Evolutionary conservation across 2,888 invertebrate species (phyloP).

Genomic region (Oscheius onirici): DNA sequence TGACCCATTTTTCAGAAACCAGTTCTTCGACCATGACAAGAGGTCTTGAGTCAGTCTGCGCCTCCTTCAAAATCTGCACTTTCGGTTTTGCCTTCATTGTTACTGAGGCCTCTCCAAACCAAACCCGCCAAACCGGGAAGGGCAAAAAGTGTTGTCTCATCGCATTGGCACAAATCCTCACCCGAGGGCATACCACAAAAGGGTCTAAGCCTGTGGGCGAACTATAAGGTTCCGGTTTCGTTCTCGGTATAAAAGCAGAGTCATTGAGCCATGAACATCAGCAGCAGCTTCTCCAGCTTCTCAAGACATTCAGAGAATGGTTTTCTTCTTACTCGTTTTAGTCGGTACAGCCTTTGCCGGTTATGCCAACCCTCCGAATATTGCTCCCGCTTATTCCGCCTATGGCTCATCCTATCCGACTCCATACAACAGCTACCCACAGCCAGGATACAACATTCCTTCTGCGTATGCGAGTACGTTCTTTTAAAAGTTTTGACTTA

Average conservation of each 20-base stretch:
- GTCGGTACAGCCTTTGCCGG: conserved; percentile 4
- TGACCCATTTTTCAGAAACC: no score
- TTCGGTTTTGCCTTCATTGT: conserved; percentile 10
- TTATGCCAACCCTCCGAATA: conserved; percentile 10
- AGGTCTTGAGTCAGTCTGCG: no score
- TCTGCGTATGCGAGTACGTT: conserved; percentile 4
- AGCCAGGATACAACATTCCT: not conserved
- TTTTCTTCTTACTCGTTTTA: not conserved
- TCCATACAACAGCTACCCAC: conserved; percentile 1
- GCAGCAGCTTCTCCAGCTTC: not conserved
- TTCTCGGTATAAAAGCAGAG: conserved; percentile 8
- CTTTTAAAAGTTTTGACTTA: not conserved
- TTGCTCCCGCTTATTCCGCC: conserved; percentile 19
- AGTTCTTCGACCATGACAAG: no score
- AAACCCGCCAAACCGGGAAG: conserved; percentile 21
- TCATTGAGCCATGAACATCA: conserved; percentile 1
- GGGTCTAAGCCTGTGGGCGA: conserved; percentile 17
- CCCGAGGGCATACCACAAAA: conserved; percentile 26
- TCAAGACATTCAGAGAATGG: conserved; percentile 2
- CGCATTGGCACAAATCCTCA: conserved; percentile 28
- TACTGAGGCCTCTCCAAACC: not conserved
- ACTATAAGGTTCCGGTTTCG: conserved; percentile 17
- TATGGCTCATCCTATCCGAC: conserved; percentile 18
- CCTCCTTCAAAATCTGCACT: conserved; percentile 5
- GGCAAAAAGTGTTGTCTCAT: conserved; percentile 27